These are phyloP conservation scores for Petrocephalus sullivani DNA, from an alignment of 2,797 vertebrate genomes.

Conservation along the genomic window DNA sequence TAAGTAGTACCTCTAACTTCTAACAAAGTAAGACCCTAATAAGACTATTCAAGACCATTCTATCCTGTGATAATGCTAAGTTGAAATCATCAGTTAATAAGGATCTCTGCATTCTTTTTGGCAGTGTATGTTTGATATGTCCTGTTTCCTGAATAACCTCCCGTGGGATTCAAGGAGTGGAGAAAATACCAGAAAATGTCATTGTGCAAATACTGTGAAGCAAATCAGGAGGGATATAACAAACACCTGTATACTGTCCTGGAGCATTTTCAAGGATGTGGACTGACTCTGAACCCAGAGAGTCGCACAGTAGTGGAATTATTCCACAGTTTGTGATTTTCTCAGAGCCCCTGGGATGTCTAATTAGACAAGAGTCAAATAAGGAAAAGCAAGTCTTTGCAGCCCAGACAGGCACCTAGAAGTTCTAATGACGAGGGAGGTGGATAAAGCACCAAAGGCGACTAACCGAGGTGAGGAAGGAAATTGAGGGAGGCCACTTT, in stretches of 20 bases:
- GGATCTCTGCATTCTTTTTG: not conserved
- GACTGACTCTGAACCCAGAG: not conserved
- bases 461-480: not conserved
- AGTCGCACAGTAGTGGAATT: not conserved
- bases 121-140: not conserved
- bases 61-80: not conserved
- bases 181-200: not conserved
- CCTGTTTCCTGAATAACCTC: not conserved
- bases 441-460: not conserved
- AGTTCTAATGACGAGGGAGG: not conserved
- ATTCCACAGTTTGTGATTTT: not conserved
- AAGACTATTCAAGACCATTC: not conserved
- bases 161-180: not conserved
- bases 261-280: not conserved
- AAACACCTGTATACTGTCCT: not conserved
- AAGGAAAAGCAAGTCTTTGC: not conserved
- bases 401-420: not conserved
- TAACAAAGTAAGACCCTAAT: not conserved
- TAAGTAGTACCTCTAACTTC: not conserved
- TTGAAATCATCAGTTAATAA: not conserved
- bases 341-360: not conserved
- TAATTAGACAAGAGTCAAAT: not conserved
- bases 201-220: not conserved
- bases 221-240: not conserved
- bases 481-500: not conserved